phyloP scores from a whole-genome alignment of 2,797 vertebrate genomes.

The Anolis apletophallus region DNA sequence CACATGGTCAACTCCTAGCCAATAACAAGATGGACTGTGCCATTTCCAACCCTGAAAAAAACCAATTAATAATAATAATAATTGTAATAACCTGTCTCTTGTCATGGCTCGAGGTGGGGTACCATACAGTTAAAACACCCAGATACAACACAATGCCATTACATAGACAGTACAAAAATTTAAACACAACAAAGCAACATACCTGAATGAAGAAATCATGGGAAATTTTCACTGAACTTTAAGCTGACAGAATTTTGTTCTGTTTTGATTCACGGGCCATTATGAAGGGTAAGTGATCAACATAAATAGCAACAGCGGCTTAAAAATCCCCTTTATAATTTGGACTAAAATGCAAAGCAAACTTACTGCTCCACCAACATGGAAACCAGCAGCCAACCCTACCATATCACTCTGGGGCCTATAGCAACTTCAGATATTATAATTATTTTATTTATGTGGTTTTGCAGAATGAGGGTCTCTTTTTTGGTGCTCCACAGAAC shows the following conservation, averaged over 20 bases:
- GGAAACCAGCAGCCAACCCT: neutral
- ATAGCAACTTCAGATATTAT: too few relatives aligned
- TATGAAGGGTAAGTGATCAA: neutral
- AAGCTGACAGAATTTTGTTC: neutral
- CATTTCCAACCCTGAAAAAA: constrained; percentile 91
- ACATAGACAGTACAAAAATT: too few relatives aligned
- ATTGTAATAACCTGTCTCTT: too few relatives aligned
- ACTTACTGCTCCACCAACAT: neutral
- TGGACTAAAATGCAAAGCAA: too few relatives aligned
- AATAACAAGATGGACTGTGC: constrained; percentile 96
- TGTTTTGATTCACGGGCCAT: neutral
- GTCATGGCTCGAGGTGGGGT: too few relatives aligned
- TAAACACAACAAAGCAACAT: too few relatives aligned
- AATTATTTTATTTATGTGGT: too few relatives aligned
- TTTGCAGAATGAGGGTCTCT: too few relatives aligned
- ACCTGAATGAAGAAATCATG: neutral
- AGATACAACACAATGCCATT: too few relatives aligned
- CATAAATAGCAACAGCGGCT: too few relatives aligned
- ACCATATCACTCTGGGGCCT: neutral
- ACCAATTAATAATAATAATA: neutral
- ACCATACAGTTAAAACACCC: too few relatives aligned
- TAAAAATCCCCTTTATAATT: too few relatives aligned
- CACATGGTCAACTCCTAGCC: constrained; percentile 88
- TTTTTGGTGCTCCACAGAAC: neutral
- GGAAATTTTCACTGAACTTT: neutral